Evolutionary conservation across 2,888 invertebrate genomes (phyloP).

Genomic region (Hemithea aestivaria): DNA sequence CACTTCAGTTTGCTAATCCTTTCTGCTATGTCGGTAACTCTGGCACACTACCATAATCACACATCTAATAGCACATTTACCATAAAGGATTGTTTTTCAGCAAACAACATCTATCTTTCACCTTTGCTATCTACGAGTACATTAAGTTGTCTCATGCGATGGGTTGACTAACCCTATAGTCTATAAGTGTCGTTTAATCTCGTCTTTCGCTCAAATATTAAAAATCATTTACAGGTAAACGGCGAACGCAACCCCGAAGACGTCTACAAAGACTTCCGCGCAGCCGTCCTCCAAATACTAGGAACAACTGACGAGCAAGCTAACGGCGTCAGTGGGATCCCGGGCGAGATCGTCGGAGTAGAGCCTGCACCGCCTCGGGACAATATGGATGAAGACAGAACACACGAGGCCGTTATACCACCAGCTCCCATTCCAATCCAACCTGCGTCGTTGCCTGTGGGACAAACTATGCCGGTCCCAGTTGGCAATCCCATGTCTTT

Average conservation of each 20-base stretch:
- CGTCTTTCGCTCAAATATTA: too few species aligned
- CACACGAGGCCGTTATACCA: conserved; percentile 25
- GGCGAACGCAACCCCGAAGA: conserved; percentile 92
- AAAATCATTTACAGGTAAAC: conserved; percentile 81
- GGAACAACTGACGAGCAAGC: conserved; percentile 83
- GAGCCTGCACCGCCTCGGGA: conserved; percentile 72
- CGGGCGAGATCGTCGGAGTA: conserved; percentile 81
- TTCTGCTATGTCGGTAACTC: too few species aligned
- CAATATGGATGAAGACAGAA: conserved; percentile 24
- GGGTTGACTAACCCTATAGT: too few species aligned
- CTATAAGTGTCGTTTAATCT: too few species aligned
- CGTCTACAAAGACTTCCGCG: conserved; percentile 91
- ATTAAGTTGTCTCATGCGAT: too few species aligned
- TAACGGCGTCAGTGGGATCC: conserved; percentile 81
- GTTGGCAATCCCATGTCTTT: conserved; percentile 24
- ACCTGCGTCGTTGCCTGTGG: conserved; percentile 7
- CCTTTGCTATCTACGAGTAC: too few species aligned
- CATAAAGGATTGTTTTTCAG: too few species aligned
- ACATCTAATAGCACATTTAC: too few species aligned
- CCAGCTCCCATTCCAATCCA: conserved; percentile 23
- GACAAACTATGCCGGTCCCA: conserved; percentile 4
- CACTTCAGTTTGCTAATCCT: too few species aligned
- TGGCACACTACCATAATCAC: too few species aligned
- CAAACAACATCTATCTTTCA: too few species aligned
- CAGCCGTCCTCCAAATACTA: conserved; percentile 87